These are phyloP conservation scores for Diadegma fenestrale DNA, from an alignment of 2,888 invertebrate genomes.

Conservation along the genomic window DNA sequence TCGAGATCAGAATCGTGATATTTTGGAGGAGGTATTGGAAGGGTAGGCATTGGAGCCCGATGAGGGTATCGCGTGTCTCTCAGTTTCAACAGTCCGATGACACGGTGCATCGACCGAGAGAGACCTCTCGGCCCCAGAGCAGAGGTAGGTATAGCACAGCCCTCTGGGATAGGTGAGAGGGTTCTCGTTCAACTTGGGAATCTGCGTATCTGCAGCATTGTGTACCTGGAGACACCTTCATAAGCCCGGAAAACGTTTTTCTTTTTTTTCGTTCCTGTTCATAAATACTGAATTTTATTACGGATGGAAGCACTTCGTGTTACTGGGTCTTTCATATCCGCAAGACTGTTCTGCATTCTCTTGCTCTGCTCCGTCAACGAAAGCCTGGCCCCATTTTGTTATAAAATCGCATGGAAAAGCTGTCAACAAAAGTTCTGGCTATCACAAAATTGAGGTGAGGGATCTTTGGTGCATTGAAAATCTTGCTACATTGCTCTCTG, in stretches of 20 bases:
- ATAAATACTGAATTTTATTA: conserved; percentile 26
- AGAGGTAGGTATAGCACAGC: conserved; percentile 30
- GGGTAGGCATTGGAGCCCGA: conserved; percentile 31
- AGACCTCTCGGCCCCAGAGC: conserved; percentile 61
- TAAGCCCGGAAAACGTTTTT: conserved; percentile 12
- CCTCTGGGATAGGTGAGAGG: conserved; percentile 24
- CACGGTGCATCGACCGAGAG: conserved; percentile 66
- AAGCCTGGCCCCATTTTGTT: background rate
- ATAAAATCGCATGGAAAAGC: background rate
- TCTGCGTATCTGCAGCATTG: conserved; percentile 38
- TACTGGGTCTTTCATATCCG: background rate
- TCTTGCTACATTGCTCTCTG: background rate
- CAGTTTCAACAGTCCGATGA: conserved; percentile 64
- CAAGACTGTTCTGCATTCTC: background rate
- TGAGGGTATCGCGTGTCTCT: conserved; percentile 63
- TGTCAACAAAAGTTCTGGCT: conserved; percentile 2
- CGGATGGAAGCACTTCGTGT: conserved; percentile 2
- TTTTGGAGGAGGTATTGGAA: conserved; percentile 7
- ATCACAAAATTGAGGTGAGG: background rate
- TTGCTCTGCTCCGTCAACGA: background rate
- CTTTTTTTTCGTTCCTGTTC: background rate
- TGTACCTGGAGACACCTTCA: conserved; percentile 1
- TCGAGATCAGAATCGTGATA: conserved; percentile 25
- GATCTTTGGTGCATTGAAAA: background rate
- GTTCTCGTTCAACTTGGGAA: conserved; percentile 36